These are phyloP conservation scores for Oscheius sp. DNA, from an alignment of 2,888 invertebrate genomes.

Conservation along the genomic window DNA sequence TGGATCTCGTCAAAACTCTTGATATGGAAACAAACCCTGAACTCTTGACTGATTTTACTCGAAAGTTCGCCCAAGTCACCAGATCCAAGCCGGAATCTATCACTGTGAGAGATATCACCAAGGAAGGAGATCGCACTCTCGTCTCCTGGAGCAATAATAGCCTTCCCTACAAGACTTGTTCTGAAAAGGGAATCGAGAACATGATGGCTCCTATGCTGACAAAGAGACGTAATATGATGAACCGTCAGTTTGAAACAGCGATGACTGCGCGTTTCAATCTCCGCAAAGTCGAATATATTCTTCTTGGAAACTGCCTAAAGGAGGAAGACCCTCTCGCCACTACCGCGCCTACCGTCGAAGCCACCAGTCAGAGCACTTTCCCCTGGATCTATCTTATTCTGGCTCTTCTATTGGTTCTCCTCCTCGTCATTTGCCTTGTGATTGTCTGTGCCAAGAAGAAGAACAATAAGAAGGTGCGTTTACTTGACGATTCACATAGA, in stretches of 20 bases:
- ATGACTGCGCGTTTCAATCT: constrained; percentile 63
- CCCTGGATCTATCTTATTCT: constrained; percentile 81
- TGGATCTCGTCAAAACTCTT: constrained; percentile 41
- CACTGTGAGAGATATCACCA: constrained; percentile 39
- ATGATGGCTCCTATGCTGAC: constrained; percentile 50
- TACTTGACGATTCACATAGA: constrained; percentile 19
- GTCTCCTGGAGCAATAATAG: constrained; percentile 50
- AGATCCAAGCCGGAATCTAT: constrained; percentile 30
- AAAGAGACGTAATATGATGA: constrained; percentile 49
- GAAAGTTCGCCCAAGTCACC: constrained; percentile 20
- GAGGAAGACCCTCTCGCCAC: constrained; percentile 32
- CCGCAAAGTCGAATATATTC: constrained; percentile 39
- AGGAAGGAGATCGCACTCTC: constrained; percentile 38
- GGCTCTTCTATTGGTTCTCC: constrained; percentile 85
- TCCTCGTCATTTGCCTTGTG: constrained; percentile 79
- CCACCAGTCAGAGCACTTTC: constrained; percentile 72
- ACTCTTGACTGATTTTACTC: constrained; percentile 37
- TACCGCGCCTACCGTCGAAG: constrained; percentile 43
- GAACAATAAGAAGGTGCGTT: constrained; percentile 70
- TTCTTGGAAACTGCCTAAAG: constrained; percentile 41
- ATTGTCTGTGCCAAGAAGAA: constrained; percentile 41
- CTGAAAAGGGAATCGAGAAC: constrained; percentile 46
- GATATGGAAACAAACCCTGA: constrained; percentile 35
- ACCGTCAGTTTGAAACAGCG: constrained; percentile 49
- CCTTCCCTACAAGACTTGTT: constrained; percentile 43